Base-by-base conservation (phyloP, 2,113 vertebrate species). In the Phaethon lepturus region DNA sequence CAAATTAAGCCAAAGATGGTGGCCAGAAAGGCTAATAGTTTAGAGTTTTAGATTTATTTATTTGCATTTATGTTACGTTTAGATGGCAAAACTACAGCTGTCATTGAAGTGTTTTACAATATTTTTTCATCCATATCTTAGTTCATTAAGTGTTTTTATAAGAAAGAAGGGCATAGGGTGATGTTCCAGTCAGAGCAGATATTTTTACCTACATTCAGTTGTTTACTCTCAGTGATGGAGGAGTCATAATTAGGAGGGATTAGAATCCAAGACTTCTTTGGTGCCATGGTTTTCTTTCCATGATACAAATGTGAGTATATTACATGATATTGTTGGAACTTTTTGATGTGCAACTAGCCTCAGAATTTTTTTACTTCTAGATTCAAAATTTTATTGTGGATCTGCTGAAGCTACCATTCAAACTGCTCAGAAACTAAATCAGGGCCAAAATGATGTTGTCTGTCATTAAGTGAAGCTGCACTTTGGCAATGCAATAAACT, bases 331-430 rank as follows among this genome's bases (percentile, higher is more conserved):
- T 90, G 83, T 44, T 80, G 14, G 11, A 80, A n/a, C 1, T 17
- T 31, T 78, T 29, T 47, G 1, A 1, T 56, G 15, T 52, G 29
- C 10, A 49, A 33, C 2, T 55, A 50, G 23, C 15, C 28, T 68
- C 19, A 45, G 18, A 15, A 23, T 52, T 67, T 23, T 63, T 10
- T 42, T 56, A 17, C 17, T 72, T 88, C 23, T 42, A 31, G 28
- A 50, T 63, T 83, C 6, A 64, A 73, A 86, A 62, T 2, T n/a
- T 63, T 22, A 6, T 35, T 60, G 24, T 0, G 0, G 22, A 40
- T 25, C 13, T 35, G 10, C 58, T 85, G 86, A 86, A 94, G 40
- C 20, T 87, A 14, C 19, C 0, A 0, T 93, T 77, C 38, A 77
- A 77, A 17, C 11, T 40, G 13, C 18, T 64, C 25, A 71, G 52